Base-by-base conservation (phyloP, 2,113 vertebrate genomes). In the Xenopus laevis region DNA sequence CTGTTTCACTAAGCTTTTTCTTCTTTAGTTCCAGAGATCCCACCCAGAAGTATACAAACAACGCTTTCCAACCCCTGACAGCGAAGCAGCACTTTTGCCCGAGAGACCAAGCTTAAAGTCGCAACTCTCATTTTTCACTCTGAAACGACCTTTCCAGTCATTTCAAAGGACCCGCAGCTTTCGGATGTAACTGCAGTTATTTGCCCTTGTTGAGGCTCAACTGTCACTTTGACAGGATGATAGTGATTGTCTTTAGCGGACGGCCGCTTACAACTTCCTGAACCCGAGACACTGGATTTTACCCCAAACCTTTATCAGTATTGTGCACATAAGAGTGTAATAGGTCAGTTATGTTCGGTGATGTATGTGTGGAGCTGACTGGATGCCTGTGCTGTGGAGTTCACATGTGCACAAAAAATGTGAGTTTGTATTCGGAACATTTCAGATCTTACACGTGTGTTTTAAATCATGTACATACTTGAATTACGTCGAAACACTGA, bases 81-180 rank as follows among this genome's bases (percentile, higher is more conserved):
- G 91, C 1, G 92, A 94, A 83, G 91, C 88, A 0, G 79, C 89
- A 18, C 71, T 91, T 1, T 90, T 94, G 81, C 87, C 89, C 45
- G 93, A 92, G 75, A 93, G 89, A 80, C 73, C 9, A n/a, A 92
- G 86, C 68, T 82, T 86, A 15, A 93, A 86, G 72, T 83, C 91
- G 27, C 89, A 92, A 58, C 78, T 94, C 66, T 82, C 91, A 64
- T 85, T 86, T 71, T 91, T 91, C 84, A 87, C 90, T 4, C 82
- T 95, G 11, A 94, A 86, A 87, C 93, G 89, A 50, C 88, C 93
- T 71, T 92, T 94, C 78, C 93, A 94, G 72, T 90, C 94, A 21
- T 95, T 95, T 88, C 89, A 94, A 68, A 91, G 94, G 84, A 95
- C 92, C 60, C 89, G 93, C 84, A 95, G 94, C 81, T 94, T 95